Evolutionary conservation across 2,888 invertebrate genomes (phyloP), one percentile per base, ranked within the genome.

Genomic region (Rhaphigaster nebulosa): DNA sequence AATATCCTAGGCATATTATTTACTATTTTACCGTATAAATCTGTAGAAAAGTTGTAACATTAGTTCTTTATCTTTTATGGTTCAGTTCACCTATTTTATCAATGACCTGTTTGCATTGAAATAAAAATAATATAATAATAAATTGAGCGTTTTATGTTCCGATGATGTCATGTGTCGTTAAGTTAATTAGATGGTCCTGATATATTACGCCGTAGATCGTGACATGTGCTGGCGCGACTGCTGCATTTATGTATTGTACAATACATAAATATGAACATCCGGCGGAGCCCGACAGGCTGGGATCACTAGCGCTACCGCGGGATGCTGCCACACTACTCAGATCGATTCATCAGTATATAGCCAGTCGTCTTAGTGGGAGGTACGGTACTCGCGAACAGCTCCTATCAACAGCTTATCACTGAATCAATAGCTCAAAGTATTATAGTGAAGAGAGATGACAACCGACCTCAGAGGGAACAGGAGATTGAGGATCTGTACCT

Each of bases 401-500:
- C 12, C 45, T 87, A 87, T 52, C 54, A 56, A 4, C 23, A 18
- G n/a, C 56, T 60, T 88, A 60, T 88, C 88, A 87, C 20, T 54
- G n/a, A 18, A 50, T 54, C 87, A 52, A 23, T 84, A 41, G 15
- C 50, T 23, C 29, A 8, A n/a, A 20, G 23, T 45, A 52, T 54
- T 10, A 4, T 4, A 29, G 20, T 20, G 15, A 20, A 84, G 23
- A 87, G 87, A 29, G 56, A 52, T 54, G 87, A 87, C 87, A 34
- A 54, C 34, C 34, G 54, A 54, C 34, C 54, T 54, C 0, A 90
- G 91, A 87, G 90, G 87, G 54, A 80, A 88, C 41, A 88, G 88
- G 23, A 91, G 91, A 41, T 70, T 91, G 29, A 91, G 91, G 45
- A 89, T 92, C 34, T 89, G 91, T 65, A 91, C 92, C 23, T 92